Evolutionary conservation across 2,888 invertebrate genomes (phyloP), one percentile per base, ranked within the genome.

Genomic region (Cylloceria caligata): DNA sequence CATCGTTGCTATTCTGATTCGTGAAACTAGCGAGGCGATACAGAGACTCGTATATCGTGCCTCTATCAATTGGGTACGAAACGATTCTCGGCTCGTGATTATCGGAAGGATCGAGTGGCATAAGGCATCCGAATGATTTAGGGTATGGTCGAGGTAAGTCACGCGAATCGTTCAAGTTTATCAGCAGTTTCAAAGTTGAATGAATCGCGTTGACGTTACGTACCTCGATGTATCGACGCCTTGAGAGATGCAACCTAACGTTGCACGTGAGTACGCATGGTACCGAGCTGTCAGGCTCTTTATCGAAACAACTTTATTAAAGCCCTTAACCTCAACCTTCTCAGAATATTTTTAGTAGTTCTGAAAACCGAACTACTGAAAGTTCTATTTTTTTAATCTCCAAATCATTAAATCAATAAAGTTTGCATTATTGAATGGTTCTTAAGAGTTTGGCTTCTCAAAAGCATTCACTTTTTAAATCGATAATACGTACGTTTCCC

Each of bases 141-240:
- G 34, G 27, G 45, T 60, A 42, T 13, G 55, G 55, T 49, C 36
- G 6, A 52, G 55, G 55, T 71, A 30, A 67, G 65, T 75, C 80
- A 80, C 80, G 80, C 80, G 75, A 80, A 52, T 67, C 16, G 60
- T 47, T 16, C 47, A 71, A 71, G 64, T 64, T 80, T 80, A 65
- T 80, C 74, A 45, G 49, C 30, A 60, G 36, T 36, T 34, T 19
- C 21, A 34, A 52, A 36, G 47, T 21, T 68, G 19, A 13, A 36
- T n/a, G 68, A 52, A 42, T 13, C 49, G 21, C 49, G 16, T 67
- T 34, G 67, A 49, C 67, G 67, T 34, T 6, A 27, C 27, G 30
- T 30, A 16, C 24, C 16, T 11, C 11, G 16, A 11, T 45, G 3
- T 60, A 57, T 57, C 57, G 67, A 62, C 76, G 76, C 76, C 76